Conservation (phyloP, 2,888 invertebrate species). For the Philopedon plagiatum region DNA sequence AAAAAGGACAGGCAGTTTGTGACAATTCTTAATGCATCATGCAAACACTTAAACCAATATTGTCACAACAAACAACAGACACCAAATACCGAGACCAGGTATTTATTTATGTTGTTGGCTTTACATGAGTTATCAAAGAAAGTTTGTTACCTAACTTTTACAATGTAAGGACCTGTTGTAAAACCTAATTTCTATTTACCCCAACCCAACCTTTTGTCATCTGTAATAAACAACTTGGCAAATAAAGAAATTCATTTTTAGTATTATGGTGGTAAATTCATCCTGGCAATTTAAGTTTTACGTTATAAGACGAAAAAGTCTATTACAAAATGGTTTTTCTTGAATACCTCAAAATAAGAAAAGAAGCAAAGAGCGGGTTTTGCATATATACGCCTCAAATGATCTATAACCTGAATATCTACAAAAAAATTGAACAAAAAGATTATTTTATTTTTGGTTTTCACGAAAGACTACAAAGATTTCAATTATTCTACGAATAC, state of each 20-base stretch:
- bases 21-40: not conserved
- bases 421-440: not conserved
- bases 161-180: conserved; percentile 15
- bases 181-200: conserved; percentile 13
- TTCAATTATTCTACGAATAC: not conserved
- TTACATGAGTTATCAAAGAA: conserved; percentile 24
- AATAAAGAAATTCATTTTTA: conserved; percentile 4
- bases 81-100: conserved; percentile 12
- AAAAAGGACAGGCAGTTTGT: not conserved
- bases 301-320: too few relatives aligned
- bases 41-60: not conserved
- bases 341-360: too few relatives aligned
- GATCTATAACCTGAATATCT: not conserved
- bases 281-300: too few relatives aligned
- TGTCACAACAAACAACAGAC: conserved; percentile 9
- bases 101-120: conserved; percentile 6
- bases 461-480: not conserved
- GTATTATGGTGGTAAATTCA: not conserved
- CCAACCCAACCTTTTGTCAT: conserved; percentile 9
- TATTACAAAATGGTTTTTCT: too few relatives aligned
- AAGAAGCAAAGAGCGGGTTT: too few relatives aligned
- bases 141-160: conserved; percentile 30
- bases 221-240: not conserved
- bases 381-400: too few relatives aligned
- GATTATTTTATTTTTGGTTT: not conserved